Conservation (phyloP, 1,140 invertebrate genomes). For the Sarcophaga peregrina region DNA sequence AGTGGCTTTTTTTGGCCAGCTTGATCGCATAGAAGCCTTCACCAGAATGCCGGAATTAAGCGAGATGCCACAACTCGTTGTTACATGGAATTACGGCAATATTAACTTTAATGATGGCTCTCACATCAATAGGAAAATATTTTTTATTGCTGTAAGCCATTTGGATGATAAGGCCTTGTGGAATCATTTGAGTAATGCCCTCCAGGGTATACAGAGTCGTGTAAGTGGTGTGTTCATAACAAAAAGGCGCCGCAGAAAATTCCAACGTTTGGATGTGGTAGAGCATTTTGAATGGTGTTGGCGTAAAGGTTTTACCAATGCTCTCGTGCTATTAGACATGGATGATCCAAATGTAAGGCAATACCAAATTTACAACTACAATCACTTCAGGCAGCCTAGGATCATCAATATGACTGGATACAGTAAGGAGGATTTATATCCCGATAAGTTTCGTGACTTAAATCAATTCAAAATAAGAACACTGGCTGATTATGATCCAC, state of each 20-base stretch:
- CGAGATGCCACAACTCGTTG: slow-evolving; percentile 41
- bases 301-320: slow-evolving; percentile 42
- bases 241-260: neutral
- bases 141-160: slow-evolving; percentile 41
- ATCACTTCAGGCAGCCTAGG: neutral
- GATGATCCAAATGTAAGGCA: neutral
- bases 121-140: slow-evolving; percentile 31
- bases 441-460: slow-evolving; percentile 43
- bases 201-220: slow-evolving; percentile 29
- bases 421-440: slow-evolving; percentile 19
- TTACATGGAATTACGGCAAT: slow-evolving; percentile 15
- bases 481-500: slow-evolving; percentile 43
- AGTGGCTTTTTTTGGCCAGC: slow-evolving; percentile 37
- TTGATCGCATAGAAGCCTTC: slow-evolving; percentile 22
- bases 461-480: slow-evolving; percentile 32
- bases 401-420: neutral
- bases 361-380: slow-evolving; percentile 41
- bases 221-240: slow-evolving; percentile 43
- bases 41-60: neutral
- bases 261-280: neutral
- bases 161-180: slow-evolving; percentile 26
- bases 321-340: slow-evolving; percentile 27
- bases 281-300: slow-evolving; percentile 48
- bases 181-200: slow-evolving; percentile 42
- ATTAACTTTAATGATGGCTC: slow-evolving; percentile 8